These are phyloP conservation scores for Mesembrinibis cayennensis DNA, from an alignment of 2,113 vertebrate species.

Conservation along the genomic window DNA sequence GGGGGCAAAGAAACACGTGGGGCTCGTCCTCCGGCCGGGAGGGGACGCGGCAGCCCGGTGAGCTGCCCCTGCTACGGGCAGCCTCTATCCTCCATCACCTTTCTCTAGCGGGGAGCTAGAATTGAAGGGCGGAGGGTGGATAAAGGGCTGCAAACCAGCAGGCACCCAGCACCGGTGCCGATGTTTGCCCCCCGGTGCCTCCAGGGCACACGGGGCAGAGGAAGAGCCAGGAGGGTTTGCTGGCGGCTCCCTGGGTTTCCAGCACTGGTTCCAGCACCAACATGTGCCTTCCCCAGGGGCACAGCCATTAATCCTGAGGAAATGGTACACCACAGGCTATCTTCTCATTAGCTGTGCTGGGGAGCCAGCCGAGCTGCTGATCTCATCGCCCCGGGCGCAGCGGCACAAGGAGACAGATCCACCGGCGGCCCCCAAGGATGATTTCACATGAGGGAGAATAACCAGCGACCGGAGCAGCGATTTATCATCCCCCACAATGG, in stretches of 20 bases:
- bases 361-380: background rate
- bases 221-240: background rate
- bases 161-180: background rate
- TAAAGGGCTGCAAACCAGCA: background rate
- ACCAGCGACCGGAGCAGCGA: background rate
- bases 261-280: background rate
- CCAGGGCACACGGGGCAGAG: background rate
- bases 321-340: background rate
- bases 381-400: background rate
- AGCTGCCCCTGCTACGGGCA: background rate
- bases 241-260: background rate
- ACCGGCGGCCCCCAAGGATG: background rate
- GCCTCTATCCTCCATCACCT: background rate
- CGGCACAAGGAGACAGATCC: background rate
- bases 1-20: background rate
- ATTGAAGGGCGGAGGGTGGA: background rate
- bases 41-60: background rate
- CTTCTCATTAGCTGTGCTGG: background rate
- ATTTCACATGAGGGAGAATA: constrained; percentile 2
- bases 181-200: fast-evolving
- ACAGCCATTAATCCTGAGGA: background rate
- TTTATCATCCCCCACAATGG: background rate
- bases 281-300: background rate
- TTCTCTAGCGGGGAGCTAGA: background rate
- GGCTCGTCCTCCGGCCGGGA: fast-evolving